These are phyloP conservation scores for Hypomecis punctinalis DNA, from an alignment of 2,888 invertebrate species.

Conservation along the genomic window DNA sequence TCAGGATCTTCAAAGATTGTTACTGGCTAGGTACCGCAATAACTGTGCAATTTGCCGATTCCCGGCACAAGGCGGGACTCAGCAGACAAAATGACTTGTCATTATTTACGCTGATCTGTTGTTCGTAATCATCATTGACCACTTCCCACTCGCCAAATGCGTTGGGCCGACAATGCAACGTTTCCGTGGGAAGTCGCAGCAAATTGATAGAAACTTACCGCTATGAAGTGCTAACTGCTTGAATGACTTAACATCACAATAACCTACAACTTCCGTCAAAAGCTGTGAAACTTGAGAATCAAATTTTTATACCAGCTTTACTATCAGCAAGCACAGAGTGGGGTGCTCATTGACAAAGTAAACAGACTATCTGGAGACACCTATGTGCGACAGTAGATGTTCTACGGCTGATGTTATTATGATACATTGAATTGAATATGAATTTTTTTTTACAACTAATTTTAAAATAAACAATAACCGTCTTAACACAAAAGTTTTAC, in stretches of 20 bases:
- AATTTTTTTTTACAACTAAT: too few species aligned
- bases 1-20: conserved; percentile 42
- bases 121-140: conserved; percentile 67
- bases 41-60: conserved; percentile 43
- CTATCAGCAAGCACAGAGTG: too few species aligned
- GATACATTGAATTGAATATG: too few species aligned
- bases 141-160: conserved; percentile 65
- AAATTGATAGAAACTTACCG: conserved; percentile 52
- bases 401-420: too few species aligned
- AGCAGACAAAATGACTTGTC: conserved; percentile 60
- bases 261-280: conserved; percentile 5
- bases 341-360: too few species aligned
- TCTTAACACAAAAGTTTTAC: too few species aligned
- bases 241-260: conserved; percentile 12
- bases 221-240: conserved; percentile 40
- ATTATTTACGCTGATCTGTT: conserved; percentile 68
- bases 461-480: too few species aligned
- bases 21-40: conserved; percentile 31
- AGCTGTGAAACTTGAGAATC: conserved; percentile 1
- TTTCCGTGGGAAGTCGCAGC: conserved; percentile 69
- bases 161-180: conserved; percentile 58
- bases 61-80: conserved; percentile 35
- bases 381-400: too few species aligned
- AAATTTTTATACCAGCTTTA: too few species aligned
- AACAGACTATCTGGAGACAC: too few species aligned